Base-by-base conservation (phyloP, 2,888 invertebrate genomes). In the Lordiphosa andalusiaca region DNA sequence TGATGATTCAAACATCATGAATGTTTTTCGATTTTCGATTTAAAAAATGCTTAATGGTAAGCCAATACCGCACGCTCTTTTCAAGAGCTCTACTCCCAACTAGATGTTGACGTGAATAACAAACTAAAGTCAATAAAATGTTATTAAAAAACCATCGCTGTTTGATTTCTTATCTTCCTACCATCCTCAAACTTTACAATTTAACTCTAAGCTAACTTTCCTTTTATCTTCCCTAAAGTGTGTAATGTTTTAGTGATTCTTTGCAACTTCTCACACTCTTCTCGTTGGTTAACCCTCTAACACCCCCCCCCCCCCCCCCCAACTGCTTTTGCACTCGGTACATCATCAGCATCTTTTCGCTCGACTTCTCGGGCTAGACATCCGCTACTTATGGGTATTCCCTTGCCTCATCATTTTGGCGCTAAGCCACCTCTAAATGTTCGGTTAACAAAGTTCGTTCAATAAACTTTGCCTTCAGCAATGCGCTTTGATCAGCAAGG, bases 401-500 rank as follows among this genome's bases (percentile, higher is more conserved):
- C 25, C 25, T 25, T 21, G 40, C 33, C 33, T 19, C 30, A 19
- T n/a, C 33, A 16, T 25, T 12, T 53, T 47, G 21, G 44, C 33
- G 38, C 42, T 50, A 50, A 63, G 57, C 59, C 65, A 63, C 55
- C 51, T 64, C 54, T 62, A 49, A 57, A 52, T 57, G 53, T 52
- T 19, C 52, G 35, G 51, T 53, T 50, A 51, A 54, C 49, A 69
- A 73, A 67, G 47, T 63, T 42, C 40, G 39, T 51, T 54, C 37
- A 46, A 46, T 63, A 53, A 70, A 67, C 64, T 62, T 68, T 51
- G 51, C 53, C 53, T 42, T 60, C 35, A 38, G 44, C 41, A 41
- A 36, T 39, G 47, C 52, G 38, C 73, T 72, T 65, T 69, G 54
- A 70, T 64, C 64, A 61, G 51, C 61, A 44, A 48, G 59, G 48